These are phyloP conservation scores for Pogonocherus hispidulus DNA, from an alignment of 2,888 invertebrate species.

Conservation along the genomic window DNA sequence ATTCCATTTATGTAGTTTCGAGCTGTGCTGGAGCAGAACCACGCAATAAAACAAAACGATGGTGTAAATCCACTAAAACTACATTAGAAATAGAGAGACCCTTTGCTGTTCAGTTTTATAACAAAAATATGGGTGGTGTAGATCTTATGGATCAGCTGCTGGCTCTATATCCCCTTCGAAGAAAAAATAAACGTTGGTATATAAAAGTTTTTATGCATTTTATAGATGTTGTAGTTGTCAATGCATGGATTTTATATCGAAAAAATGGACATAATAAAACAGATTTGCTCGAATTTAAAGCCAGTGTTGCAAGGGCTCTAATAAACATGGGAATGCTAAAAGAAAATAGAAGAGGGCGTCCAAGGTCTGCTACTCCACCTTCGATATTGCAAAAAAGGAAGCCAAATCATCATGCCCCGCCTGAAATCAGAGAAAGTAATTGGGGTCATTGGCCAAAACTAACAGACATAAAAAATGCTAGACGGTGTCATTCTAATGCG, in stretches of 20 bases:
- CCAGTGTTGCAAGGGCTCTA: not conserved
- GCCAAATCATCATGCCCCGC: not conserved
- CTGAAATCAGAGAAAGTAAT: slow-evolving; percentile 7
- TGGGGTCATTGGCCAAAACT: slow-evolving; percentile 21
- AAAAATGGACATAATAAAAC: not conserved
- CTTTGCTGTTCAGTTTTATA: not conserved
- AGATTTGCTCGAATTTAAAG: slow-evolving; percentile 7
- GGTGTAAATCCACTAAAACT: slow-evolving; percentile 11
- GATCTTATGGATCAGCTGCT: slow-evolving; percentile 4
- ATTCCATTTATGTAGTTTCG: slow-evolving; percentile 2
- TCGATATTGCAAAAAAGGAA: not conserved
- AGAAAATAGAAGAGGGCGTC: slow-evolving; percentile 6
- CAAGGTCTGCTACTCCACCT: not conserved
- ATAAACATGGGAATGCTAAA: not conserved
- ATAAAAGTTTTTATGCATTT: slow-evolving; percentile 9
- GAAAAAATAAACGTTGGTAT: slow-evolving; percentile 8
- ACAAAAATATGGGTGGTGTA: slow-evolving; percentile 20
- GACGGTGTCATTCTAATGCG: slow-evolving; percentile 8
- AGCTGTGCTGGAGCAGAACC: slow-evolving; percentile 14
- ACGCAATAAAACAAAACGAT: not conserved
- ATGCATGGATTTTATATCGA: not conserved
- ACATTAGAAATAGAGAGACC: not conserved
- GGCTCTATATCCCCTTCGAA: slow-evolving; percentile 7
- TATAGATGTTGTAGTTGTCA: not conserved
- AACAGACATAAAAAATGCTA: slow-evolving; percentile 18